Percentiles rank a stretch among this genome's conserved stretches.
These are phyloP conservation scores for Notothenia coriiceps DNA, from an alignment of 2,113 vertebrate genomes.

Conservation along the genomic window DNA sequence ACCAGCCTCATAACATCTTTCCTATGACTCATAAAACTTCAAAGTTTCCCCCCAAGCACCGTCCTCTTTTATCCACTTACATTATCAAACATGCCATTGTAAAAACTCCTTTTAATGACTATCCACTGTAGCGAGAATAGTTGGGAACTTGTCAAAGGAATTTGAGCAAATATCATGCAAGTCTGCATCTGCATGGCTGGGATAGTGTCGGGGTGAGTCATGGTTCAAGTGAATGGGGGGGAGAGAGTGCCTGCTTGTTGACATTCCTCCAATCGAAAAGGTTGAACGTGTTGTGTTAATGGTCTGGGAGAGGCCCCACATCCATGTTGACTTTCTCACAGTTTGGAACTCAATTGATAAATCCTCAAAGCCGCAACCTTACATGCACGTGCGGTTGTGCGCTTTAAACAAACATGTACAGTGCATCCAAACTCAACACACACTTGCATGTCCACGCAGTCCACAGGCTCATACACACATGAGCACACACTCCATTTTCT, in stretches of 20 bases:
- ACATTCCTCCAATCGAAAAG: constrained; percentile 73
- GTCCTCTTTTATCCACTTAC: constrained; percentile 35
- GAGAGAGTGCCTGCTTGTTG: constrained; percentile 68
- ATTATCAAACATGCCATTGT: constrained; percentile 37
- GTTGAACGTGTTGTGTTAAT: constrained; percentile 56
- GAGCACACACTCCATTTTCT: constrained; percentile 14
- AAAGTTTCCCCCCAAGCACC: constrained; percentile 2
- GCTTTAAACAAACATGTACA: constrained; percentile 7
- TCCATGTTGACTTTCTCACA: constrained; percentile 79
- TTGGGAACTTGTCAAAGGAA: constrained; percentile 51
- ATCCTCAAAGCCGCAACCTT: constrained; percentile 22
- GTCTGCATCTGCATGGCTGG: constrained; percentile 78
- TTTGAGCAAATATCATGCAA: constrained; percentile 74
- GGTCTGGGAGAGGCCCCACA: constrained; percentile 46
- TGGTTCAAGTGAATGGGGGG: constrained; percentile 57
- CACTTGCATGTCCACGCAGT: neutral
- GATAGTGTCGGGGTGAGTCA: constrained; percentile 71
- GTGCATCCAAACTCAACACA: neutral
- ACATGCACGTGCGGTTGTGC: neutral
- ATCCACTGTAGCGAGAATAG: constrained; percentile 23
- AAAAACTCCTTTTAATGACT: constrained; percentile 1
- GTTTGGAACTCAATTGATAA: constrained; percentile 57
- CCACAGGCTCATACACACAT: neutral
- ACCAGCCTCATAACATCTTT: constrained; percentile 18
- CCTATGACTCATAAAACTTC: constrained; percentile 43